Base-by-base conservation (phyloP, 2,888 invertebrate genomes). In the Plagiodera versicolora region DNA sequence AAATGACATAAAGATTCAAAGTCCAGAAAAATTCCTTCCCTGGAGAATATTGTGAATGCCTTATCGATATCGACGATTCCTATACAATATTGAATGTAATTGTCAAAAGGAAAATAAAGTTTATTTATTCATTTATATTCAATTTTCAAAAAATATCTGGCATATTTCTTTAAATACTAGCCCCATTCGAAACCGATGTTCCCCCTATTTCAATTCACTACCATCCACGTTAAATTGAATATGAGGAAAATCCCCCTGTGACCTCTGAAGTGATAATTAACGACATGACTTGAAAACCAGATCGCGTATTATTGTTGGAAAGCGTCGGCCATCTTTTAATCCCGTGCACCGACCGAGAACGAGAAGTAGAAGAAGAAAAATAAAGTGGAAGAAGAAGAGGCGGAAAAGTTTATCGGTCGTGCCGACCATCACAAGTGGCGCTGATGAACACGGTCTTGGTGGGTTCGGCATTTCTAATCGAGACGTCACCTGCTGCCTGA, bases 391-490 rank as follows among this genome's bases (percentile, higher is more conserved):
- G 65, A 65, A 64, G 67, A 72, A 71, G 67, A 69, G 68, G 70
- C 63, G 61, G 58, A 66, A n/a, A 66, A 66, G 61, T 67, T 67
- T 63, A 63, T 62, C 61, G 61, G 55, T 14, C 73, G 72, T 73
- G 72, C 67, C 66, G 67, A 56, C 62, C 72, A 72, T 72, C 70
- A 69, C 69, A 69, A 72, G 68, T 66, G 66, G 55, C 61, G 60
- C 67, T 71, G 72, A 74, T 72, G 71, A 73, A 72, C 67, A 3
- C 4, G 65, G 65, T 54, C 56, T 63, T 58, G 58, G 58, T 68
- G 70, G 58, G 59, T 63, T 56, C 71, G 65, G 72, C 70, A 71
- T 72, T 66, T 49, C 30, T 58, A 60, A 64, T 61, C 35, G 55
- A 50, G 28, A 48, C 57, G 60, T 60, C 65, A 65, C 65, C 65